Evolutionary conservation across 2,888 invertebrate genomes (phyloP), one percentile per base, ranked within the genome.

Genomic region (Saturnia pavonia): DNA sequence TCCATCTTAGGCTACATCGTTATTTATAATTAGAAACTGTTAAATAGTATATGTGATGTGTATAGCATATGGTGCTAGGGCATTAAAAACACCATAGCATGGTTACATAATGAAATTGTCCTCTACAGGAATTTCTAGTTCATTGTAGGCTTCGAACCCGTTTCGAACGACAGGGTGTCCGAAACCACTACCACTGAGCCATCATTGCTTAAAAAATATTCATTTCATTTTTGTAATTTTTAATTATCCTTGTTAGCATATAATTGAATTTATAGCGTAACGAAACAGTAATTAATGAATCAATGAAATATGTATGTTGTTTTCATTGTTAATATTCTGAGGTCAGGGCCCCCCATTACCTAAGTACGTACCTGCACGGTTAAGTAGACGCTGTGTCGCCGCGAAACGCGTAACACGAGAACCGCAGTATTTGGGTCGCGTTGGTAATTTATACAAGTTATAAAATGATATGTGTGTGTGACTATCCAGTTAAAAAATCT

Each of bases 381-480:
- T 69, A 71, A 67, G 72, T 67, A 75, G 75, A 75, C 75, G 70
- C 68, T 1, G 43, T 51, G 75, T 72, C 75, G 74, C 75, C 72
- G 69, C 8, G 48, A 48, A 48, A 45, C 70, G 70, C 57, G 71
- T 72, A 71, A 74, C 67, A 25, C 70, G 71, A 74, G 70, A 70
- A 51, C 34, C 27, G 51, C 60, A 63, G 71, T 71, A 76, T 73
- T 73, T 72, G 70, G 76, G 76, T 76, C 76, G 74, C 42, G 8
- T n/a, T 65, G 19, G 65, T 65, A 65, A 65, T 40, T 40, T 40
- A 65, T 65, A 65, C 65, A 19, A 40, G 63, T 65, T n/a, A 65
- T 65, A 63, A 63, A 19, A 65, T 60, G 57, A 60, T 65, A 65
- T 65, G 40, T 65, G 65, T 65, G 65, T 40, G 40, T n/a, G 40